phyloP scores from a whole-genome alignment of 2,797 vertebrate species.

The Notolabrus celidotus region DNA sequence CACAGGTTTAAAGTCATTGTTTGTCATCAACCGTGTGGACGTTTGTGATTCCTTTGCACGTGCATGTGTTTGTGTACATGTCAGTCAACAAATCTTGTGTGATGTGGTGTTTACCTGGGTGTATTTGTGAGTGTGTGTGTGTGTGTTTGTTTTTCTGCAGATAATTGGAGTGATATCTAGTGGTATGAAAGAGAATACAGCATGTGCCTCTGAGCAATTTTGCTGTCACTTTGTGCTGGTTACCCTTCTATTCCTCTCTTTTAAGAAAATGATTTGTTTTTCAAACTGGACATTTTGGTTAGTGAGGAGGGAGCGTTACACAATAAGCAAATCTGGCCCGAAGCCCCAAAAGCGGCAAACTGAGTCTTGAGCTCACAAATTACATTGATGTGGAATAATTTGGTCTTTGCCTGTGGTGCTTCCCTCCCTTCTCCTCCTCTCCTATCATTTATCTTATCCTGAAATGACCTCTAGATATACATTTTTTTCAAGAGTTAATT shows the following conservation, averaged over 20 bases:
- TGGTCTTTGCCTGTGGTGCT: constrained; percentile 65
- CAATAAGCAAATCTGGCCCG: constrained; percentile 71
- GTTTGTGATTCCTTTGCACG: constrained; percentile 56
- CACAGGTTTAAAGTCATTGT: constrained; percentile 93
- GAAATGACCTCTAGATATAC: constrained; percentile 45
- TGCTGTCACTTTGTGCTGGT: constrained; percentile 60
- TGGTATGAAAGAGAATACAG: constrained; percentile 69
- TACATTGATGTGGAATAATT: constrained; percentile 78
- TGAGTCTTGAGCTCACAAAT: constrained; percentile 77
- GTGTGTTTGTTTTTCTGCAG: constrained; percentile 16
- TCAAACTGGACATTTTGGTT: constrained; percentile 62
- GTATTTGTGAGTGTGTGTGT: constrained; percentile 31
- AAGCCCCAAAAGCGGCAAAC: constrained; percentile 66
- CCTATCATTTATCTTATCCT: constrained; percentile 56
- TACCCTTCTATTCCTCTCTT: constrained; percentile 76
- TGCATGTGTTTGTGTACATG: constrained; percentile 50
- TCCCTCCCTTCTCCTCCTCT: constrained; percentile 55
- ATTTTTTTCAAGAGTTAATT: constrained; percentile 30
- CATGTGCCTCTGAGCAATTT: constrained; percentile 77
- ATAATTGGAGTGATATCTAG: constrained; percentile 26
- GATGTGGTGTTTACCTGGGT: constrained; percentile 4
- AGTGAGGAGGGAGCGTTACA: constrained; percentile 67
- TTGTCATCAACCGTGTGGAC: constrained; percentile 62
- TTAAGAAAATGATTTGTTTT: constrained; percentile 66
- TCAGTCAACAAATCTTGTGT: constrained; percentile 29